These are phyloP conservation scores for Glandiceps talaboti DNA, from an alignment of 53 echinoderm and acorn worm genomes.

Conservation along the genomic window DNA sequence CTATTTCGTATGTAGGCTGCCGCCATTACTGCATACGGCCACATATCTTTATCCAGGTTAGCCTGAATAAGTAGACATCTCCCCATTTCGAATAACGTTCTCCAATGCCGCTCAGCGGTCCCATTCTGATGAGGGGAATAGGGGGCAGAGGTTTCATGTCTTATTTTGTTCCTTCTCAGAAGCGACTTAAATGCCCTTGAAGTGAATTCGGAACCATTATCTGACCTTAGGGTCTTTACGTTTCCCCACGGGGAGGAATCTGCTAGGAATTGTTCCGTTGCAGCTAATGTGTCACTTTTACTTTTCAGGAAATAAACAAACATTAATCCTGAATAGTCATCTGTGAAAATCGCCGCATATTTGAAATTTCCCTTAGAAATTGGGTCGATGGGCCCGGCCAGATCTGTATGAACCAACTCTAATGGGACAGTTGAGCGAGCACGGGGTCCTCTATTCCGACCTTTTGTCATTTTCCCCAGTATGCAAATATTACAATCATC, in stretches of 20 bases:
- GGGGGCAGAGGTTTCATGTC: conserved; percentile 30
- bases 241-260: conserved; percentile 26
- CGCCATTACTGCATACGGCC: conserved; percentile 30
- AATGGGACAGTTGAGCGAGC: conserved; percentile 2
- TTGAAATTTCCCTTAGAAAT: conserved; percentile 14
- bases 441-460: conserved; percentile 23
- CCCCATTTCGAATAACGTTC: conserved; percentile 29
- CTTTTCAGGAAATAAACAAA: conserved; percentile 21
- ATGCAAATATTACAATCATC: conserved; percentile 12
- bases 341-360: conserved; percentile 21
- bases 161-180: conserved; percentile 9
- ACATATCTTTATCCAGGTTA: conserved; percentile 16
- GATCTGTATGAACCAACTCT: conserved; percentile 30
- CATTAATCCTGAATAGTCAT: conserved; percentile 24
- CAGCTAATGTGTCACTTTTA: conserved; percentile 21
- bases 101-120: conserved; percentile 27
- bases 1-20: conserved; percentile 26
- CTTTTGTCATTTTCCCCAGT: conserved; percentile 24
- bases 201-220: conserved; percentile 26
- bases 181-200: conserved; percentile 12
- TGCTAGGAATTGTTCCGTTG: conserved; percentile 26
- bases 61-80: conserved; percentile 23
- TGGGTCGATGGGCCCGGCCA: conserved; percentile 28
- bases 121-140: conserved; percentile 40
- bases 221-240: conserved; percentile 20